phyloP scores from a whole-genome alignment of 2,888 invertebrate species.

The Drosophila kambysellisi region DNA sequence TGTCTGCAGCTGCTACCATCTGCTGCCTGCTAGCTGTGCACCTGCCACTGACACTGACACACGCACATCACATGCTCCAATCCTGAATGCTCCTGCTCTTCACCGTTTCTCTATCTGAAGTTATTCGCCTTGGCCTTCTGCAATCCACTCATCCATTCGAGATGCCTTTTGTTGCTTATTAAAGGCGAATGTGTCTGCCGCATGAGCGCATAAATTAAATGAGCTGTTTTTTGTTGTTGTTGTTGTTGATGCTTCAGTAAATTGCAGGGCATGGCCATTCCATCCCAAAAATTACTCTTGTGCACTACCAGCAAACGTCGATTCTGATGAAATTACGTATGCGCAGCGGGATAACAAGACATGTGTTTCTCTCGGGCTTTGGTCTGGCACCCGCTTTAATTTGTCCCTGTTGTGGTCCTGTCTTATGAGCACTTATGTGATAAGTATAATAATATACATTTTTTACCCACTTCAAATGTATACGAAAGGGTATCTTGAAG shows the following conservation, averaged over 20 bases:
- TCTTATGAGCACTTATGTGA: constrained; percentile 18
- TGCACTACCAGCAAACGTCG: constrained; percentile 40
- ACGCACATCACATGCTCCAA: constrained; percentile 13
- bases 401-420: constrained; percentile 42
- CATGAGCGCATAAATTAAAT: constrained; percentile 68
- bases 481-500: background rate
- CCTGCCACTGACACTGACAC: constrained; percentile 28
- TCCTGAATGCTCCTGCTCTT: background rate
- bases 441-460: background rate
- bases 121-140: constrained; percentile 19
- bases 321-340: constrained; percentile 69
- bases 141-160: constrained; percentile 19
- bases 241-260: constrained; percentile 27
- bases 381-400: constrained; percentile 27
- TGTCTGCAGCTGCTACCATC: background rate
- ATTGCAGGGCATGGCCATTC: constrained; percentile 9
- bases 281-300: constrained; percentile 14
- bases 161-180: constrained; percentile 61
- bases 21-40: constrained; percentile 20
- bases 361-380: constrained; percentile 15
- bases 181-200: constrained; percentile 56
- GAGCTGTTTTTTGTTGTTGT: constrained; percentile 32
- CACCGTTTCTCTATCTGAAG: background rate
- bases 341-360: constrained; percentile 49
- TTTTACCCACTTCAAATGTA: background rate